Evolutionary conservation across 1,140 invertebrate species (phyloP).

Genomic region (Tachypleus tridentatus): DNA sequence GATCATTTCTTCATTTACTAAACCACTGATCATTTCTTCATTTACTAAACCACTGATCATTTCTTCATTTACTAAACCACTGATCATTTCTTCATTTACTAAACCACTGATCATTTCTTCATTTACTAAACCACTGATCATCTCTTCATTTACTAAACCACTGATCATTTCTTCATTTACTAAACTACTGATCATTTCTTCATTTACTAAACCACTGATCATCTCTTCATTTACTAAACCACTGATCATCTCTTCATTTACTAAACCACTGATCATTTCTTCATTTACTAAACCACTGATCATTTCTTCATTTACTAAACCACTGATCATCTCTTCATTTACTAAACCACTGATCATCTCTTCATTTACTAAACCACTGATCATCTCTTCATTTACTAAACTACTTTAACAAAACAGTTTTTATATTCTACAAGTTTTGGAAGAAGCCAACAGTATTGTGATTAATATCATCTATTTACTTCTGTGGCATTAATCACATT

Average conservation of each 20-base stretch:
- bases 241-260: not conserved
- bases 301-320: not conserved
- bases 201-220: not conserved
- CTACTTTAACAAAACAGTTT: too few relatives aligned
- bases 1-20: not conserved
- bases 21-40: not conserved
- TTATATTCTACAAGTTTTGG: too few relatives aligned
- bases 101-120: not conserved
- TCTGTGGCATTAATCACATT: too few relatives aligned
- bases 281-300: too few relatives aligned
- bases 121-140: too few relatives aligned
- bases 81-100: not conserved
- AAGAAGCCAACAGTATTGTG: too few relatives aligned
- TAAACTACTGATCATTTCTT: too few relatives aligned
- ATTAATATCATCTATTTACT: too few relatives aligned
- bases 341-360: too few relatives aligned
- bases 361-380: not conserved
- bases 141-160: not conserved
- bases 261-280: not conserved
- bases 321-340: not conserved
- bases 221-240: not conserved
- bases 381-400: not conserved
- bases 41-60: not conserved
- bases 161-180: not conserved
- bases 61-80: too few relatives aligned